Percentiles rank a stretch among this genome's conserved stretches.
Conservation (phyloP, 2,888 invertebrate species). For the Ypsolopha scabrella region DNA sequence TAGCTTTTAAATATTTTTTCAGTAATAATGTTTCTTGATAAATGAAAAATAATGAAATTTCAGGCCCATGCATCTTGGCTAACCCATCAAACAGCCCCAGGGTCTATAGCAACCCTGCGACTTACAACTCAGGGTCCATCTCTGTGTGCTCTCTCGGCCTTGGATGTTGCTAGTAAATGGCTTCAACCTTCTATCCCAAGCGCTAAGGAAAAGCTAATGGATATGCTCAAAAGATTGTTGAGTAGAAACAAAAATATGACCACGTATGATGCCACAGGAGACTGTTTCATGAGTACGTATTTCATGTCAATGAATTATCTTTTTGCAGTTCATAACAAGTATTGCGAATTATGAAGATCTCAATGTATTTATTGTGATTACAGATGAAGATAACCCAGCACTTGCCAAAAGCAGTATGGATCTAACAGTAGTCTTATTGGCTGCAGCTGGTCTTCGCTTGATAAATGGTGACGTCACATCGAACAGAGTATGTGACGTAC, state of each 20-base stretch:
- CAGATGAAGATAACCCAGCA: slow-evolving; percentile 29
- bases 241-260: slow-evolving; percentile 46
- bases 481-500: slow-evolving; percentile 14
- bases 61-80: slow-evolving; percentile 49
- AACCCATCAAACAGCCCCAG: slow-evolving; percentile 38
- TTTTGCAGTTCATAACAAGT: background rate
- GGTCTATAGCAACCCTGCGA: slow-evolving; percentile 30
- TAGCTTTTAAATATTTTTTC: too few relatives aligned
- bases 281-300: slow-evolving; percentile 43
- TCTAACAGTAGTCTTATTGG: slow-evolving; percentile 33
- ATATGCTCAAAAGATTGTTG: slow-evolving; percentile 28
- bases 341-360: background rate
- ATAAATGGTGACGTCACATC: background rate
- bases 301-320: background rate
- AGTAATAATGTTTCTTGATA: too few relatives aligned
- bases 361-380: background rate
- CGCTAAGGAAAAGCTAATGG: slow-evolving; percentile 30
- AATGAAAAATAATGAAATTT: too few relatives aligned
- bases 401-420: slow-evolving; percentile 24
- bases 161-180: slow-evolving; percentile 40
- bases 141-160: slow-evolving; percentile 43
- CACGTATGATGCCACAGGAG: slow-evolving; percentile 45
- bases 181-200: slow-evolving; percentile 21
- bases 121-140: slow-evolving; percentile 44
- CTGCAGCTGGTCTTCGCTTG: background rate